These are phyloP conservation scores for Parus major DNA, from an alignment of 2,113 vertebrate genomes.

Conservation along the genomic window DNA sequence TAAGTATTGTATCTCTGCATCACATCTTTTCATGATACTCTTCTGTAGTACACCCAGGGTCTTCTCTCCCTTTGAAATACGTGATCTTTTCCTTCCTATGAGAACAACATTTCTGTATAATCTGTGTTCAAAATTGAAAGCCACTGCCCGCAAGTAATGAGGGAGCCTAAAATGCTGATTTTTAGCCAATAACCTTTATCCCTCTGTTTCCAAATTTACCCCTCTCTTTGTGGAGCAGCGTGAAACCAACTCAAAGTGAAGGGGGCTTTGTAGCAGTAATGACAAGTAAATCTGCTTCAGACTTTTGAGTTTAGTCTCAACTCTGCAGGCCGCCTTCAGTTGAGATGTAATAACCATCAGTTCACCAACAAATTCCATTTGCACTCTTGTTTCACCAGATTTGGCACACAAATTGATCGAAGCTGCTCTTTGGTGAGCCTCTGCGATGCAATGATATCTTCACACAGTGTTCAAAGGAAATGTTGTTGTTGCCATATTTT, in stretches of 20 bases:
- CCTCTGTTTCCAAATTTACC: not conserved
- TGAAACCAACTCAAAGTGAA: not conserved
- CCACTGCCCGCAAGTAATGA: not conserved
- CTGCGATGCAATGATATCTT: not conserved
- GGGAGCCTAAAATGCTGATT: not conserved
- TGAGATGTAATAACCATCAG: not conserved
- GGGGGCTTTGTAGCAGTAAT: not conserved
- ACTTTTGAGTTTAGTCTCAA: not conserved
- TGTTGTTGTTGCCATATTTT: slow-evolving; percentile 3
- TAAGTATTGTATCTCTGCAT: slow-evolving; percentile 21
- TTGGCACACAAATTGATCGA: not conserved
- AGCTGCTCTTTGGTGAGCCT: not conserved
- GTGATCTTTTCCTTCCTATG: not conserved
- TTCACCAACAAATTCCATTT: not conserved
- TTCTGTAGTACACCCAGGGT: not conserved
- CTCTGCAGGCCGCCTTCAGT: not conserved
- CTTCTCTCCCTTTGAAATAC: slow-evolving; percentile 45
- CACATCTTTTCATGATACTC: slow-evolving; percentile 29
- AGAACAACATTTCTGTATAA: not conserved
- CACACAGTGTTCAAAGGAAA: not conserved
- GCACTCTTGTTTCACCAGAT: not conserved
- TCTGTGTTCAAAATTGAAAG: not conserved
- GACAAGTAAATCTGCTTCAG: not conserved
- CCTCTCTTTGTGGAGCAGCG: not conserved
- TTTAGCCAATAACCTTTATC: not conserved